Base-by-base conservation (phyloP, 1,140 invertebrate genomes). In the Sesamia nonagrioides region DNA sequence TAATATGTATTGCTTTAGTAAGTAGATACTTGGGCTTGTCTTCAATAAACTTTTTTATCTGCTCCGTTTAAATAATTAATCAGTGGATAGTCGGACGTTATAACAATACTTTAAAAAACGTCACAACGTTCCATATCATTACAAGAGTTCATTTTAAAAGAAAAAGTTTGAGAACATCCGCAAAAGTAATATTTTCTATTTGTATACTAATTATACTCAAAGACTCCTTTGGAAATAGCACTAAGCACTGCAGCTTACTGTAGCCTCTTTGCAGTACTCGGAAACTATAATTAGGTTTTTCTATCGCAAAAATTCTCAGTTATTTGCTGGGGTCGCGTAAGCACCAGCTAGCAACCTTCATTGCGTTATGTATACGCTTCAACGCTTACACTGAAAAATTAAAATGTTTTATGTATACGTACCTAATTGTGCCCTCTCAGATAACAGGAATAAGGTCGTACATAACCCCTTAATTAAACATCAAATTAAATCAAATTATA, bases 151-250 rank as follows among this genome's bases (percentile, higher is more conserved):
- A 33, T 69, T 69, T 33, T 50, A 1, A n/a, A 40, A 27, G 33
- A 40, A 27, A 33, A 15, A 56, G 6, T 56, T 27, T 27, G 8
- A 8, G 13, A 50, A n/a, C 40, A 69, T 5, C 42, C 42, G 18
- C 18, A 15, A 33, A 21, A 17, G 21, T 69, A 21, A 48, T 68
- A 5, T 68, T 48, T 17, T 9, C 3, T 17, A 27, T 68, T 69
- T 48, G 21, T n/a, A 33, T 50, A 69, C 66, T 69, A 69, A 69
- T 69, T 50, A 69, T 48, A 69, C 50, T 50, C 66, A 69, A 69
- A 33, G 42, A 48, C 42, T 69, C 42, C 6, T 40, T 37, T 63
- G 54, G 11, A 27, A 58, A 58, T 21, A 61, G 60, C 27, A 33
- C 21, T 69, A 50, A 69, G 66, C 42, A 69, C 27, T 50, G 66